Conservation (phyloP, 1,140 invertebrate species). For the Batillaria attramentaria region DNA sequence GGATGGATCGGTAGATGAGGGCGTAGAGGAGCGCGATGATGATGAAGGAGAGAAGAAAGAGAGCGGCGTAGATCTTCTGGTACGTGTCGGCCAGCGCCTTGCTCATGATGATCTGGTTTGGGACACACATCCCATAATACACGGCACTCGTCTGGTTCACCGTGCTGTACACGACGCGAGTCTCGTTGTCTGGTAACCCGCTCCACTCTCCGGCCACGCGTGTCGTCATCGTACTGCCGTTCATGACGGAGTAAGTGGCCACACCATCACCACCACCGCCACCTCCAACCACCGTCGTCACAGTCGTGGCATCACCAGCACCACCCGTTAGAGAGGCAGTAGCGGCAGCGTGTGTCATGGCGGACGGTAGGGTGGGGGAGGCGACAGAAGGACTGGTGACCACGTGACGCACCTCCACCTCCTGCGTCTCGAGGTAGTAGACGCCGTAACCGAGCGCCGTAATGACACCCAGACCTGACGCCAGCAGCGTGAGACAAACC, state of each 20-base stretch:
- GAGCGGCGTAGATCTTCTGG: constrained; percentile 59
- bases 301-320: background rate
- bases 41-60: constrained; percentile 57
- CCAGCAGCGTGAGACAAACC: constrained; percentile 40
- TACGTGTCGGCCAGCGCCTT: constrained; percentile 45
- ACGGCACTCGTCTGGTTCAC: background rate
- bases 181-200: background rate
- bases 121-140: constrained; percentile 38
- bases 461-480: constrained; percentile 47
- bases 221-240: background rate
- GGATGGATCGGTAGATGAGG: constrained; percentile 61
- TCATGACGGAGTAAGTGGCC: constrained; percentile 2
- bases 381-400: background rate
- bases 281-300: background rate
- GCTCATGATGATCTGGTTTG: constrained; percentile 42
- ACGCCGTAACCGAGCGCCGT: constrained; percentile 47
- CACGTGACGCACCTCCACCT: background rate
- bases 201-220: background rate
- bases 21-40: constrained; percentile 61
- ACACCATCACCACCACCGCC: background rate
- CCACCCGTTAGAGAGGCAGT: background rate
- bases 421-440: constrained; percentile 17
- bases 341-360: background rate
- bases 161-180: background rate
- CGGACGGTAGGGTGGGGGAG: background rate